Base-by-base conservation (phyloP, 2,113 vertebrate species). In the Penelope pileata region DNA sequence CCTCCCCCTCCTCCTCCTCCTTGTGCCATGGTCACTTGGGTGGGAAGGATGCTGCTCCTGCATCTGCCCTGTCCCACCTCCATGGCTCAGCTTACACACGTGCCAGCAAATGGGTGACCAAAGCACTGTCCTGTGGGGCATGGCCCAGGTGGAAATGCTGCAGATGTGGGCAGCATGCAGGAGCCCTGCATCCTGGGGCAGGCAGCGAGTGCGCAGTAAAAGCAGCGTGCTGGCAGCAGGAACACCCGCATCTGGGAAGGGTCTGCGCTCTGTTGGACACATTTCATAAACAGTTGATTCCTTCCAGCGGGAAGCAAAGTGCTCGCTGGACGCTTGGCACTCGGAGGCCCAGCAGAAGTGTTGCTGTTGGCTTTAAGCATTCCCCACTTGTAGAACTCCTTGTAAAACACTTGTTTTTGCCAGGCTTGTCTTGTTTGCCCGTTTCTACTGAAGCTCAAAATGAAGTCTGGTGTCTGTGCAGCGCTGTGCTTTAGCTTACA, bases 211-310 rank as follows among this genome's bases (percentile, higher is more conserved):
- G n/a, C n/a, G n/a, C n/a, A 50, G 17, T 75, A 43, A n/a, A 79
- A 74, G 19, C 80, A 10, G 79, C 29, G 50, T 2, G 5, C 76
- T 47, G 88, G 85, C 86, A 90, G 86, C 86, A 83, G 91, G 64
- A 54, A 62, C 10, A 64, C 60, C 85, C 4, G 1, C 27, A 27
- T 77, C 87, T 73, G n/a, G 7, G 42, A 76, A 73, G 83, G 75
- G 32, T 58, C 93, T 95, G 92, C 22, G 14, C 78, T 76, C 92
- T 63, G 67, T 91, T 91, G 88, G 7, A 91, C 78, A 16, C 86
- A 38, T 96, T 81, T 92, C 94, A 83, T 59, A 53, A 88, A 70
- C 91, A 45, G 50, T 15, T 72, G 2, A 10, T 63, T 83, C 80
- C 47, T 10, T 53, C 73, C 51, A 38, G 4, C 38, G 1, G 17